Percentiles rank a stretch among this genome's conserved stretches.
These are phyloP conservation scores for Aspiorhynchus laticeps DNA, from an alignment of 2,113 vertebrate genomes.

Conservation along the genomic window DNA sequence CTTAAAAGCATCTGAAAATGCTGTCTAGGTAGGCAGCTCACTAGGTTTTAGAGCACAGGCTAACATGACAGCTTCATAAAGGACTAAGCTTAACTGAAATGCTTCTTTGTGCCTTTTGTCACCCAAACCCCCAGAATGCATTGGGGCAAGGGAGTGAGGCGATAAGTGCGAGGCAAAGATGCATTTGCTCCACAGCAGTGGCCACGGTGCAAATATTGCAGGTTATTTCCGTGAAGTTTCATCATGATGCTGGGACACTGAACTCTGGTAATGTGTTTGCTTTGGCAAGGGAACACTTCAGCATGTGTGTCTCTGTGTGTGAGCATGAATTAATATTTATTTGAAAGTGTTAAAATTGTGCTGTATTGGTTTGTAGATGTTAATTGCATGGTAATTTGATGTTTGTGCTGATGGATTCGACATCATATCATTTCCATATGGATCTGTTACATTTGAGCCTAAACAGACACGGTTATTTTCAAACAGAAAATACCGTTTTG, in stretches of 20 bases:
- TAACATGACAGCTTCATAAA: slow-evolving; percentile 29
- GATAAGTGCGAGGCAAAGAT: slow-evolving; percentile 43
- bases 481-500: not conserved
- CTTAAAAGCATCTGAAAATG: not conserved
- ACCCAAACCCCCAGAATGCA: slow-evolving; percentile 39
- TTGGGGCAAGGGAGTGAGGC: slow-evolving; percentile 29
- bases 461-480: not conserved
- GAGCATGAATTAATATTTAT: slow-evolving; percentile 23
- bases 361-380: not conserved
- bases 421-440: not conserved
- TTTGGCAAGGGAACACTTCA: slow-evolving; percentile 43
- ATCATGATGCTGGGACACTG: slow-evolving; percentile 64
- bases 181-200: slow-evolving; percentile 44
- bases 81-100: slow-evolving; percentile 13
- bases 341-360: not conserved
- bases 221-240: slow-evolving; percentile 67
- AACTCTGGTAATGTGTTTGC: slow-evolving; percentile 50
- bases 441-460: not conserved
- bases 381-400: slow-evolving; percentile 20
- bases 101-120: slow-evolving; percentile 11
- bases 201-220: slow-evolving; percentile 61
- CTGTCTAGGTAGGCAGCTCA: not conserved
- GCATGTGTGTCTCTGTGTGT: slow-evolving; percentile 21
- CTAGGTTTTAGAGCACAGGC: not conserved
- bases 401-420: not conserved